Evolutionary conservation across 2,797 vertebrate species (phyloP).

Genomic region (Neopelma chrysocephalum): DNA sequence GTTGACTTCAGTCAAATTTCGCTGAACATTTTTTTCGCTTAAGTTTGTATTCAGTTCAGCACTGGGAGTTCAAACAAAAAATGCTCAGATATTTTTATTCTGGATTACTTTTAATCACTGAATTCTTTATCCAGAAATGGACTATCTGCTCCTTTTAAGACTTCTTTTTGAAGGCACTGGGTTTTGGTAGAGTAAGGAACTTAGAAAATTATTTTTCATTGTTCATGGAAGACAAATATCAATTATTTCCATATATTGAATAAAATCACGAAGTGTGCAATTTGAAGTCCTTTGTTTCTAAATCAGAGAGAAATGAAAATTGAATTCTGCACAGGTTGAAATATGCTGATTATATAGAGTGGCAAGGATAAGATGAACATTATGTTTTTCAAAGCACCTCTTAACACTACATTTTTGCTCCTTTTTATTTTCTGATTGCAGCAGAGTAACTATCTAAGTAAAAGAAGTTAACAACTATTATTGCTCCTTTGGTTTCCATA

Average conservation of each 20-base stretch:
- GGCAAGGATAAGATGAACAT: neutral
- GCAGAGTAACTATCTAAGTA: neutral
- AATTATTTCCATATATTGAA: neutral
- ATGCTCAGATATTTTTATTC: neutral
- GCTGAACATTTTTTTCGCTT: neutral
- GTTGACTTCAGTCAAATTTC: neutral
- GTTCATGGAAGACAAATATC: neutral
- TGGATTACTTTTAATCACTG: neutral
- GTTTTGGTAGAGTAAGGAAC: neutral
- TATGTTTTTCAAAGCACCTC: neutral
- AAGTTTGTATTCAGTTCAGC: neutral
- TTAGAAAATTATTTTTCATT: neutral
- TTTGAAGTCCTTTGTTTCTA: neutral
- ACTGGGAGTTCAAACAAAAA: neutral
- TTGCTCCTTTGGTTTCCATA: neutral
- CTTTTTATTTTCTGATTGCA: neutral
- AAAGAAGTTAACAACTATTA: neutral
- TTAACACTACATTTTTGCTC: neutral
- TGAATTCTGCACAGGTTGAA: neutral
- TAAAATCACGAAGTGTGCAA: neutral
- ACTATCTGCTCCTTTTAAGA: neutral
- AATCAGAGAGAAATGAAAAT: neutral
- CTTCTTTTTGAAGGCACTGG: neutral
- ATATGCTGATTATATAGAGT: neutral
- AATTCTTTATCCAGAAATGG: neutral